phyloP scores from a whole-genome alignment of 2,113 vertebrate genomes.

The Semicossyphus pulcher region DNA sequence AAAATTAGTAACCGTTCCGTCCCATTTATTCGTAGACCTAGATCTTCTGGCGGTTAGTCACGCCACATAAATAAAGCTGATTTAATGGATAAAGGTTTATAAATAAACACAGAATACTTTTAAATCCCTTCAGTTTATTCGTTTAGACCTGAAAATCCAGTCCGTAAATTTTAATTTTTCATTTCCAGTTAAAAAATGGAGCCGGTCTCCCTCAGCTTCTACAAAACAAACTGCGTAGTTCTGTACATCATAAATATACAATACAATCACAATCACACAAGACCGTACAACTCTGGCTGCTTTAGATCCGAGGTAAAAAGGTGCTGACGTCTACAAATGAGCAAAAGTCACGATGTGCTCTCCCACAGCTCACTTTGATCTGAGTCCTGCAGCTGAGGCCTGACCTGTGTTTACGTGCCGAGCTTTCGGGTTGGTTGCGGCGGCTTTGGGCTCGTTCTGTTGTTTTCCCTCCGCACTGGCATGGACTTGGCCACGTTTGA shows the following conservation, averaged over 20 bases:
- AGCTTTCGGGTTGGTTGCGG: constrained; percentile 55
- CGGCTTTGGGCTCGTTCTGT: constrained; percentile 62
- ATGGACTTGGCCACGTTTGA: constrained; percentile 75
- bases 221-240: constrained; percentile 5
- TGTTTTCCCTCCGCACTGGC: constrained; percentile 73
- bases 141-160: not conserved
- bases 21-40: constrained; percentile 1
- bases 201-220: constrained; percentile 11
- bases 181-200: not conserved
- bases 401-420: constrained; percentile 35
- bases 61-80: not conserved
- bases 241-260: constrained; percentile 7
- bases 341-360: constrained; percentile 13
- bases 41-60: not conserved
- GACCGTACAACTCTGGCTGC: not conserved
- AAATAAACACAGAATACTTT: not conserved
- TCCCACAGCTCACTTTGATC: constrained; percentile 22
- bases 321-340: constrained; percentile 49
- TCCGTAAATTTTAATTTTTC: not conserved
- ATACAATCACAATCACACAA: not conserved
- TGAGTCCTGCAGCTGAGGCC: constrained; percentile 30
- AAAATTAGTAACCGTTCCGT: constrained; percentile 41
- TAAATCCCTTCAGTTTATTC: not conserved
- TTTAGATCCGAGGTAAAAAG: constrained; percentile 19
- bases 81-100: constrained; percentile 1